phyloP scores from a whole-genome alignment of 2,888 invertebrate species.

The Acronicta alni region DNA sequence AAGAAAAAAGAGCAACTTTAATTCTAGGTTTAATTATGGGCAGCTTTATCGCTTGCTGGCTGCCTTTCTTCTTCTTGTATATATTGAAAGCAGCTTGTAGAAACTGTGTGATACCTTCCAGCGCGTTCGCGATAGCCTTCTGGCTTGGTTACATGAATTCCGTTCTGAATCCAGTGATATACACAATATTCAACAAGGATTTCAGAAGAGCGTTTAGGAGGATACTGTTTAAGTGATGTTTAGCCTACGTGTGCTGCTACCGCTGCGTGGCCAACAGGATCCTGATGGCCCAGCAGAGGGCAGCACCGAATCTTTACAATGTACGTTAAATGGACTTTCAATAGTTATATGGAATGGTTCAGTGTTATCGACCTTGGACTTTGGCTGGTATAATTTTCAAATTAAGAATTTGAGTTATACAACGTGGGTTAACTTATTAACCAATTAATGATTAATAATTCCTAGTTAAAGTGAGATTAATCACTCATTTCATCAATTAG shows the following conservation, averaged over 20 bases:
- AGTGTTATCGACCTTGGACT: slow-evolving; percentile 24
- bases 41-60: slow-evolving; percentile 99
- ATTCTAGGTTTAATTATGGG: slow-evolving; percentile 99
- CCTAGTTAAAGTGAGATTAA: slow-evolving; percentile 1
- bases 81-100: slow-evolving; percentile 95
- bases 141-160: slow-evolving; percentile 99
- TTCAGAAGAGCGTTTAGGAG: slow-evolving; percentile 98
- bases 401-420: not conserved
- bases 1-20: slow-evolving; percentile 98
- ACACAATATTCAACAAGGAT: slow-evolving; percentile 99
- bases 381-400: slow-evolving; percentile 36
- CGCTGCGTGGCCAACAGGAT: slow-evolving; percentile 91
- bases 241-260: slow-evolving; percentile 95
- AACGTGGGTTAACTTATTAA: slow-evolving; percentile 10
- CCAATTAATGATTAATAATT: slow-evolving; percentile 27
- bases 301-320: slow-evolving; percentile 90
- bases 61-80: slow-evolving; percentile 98
- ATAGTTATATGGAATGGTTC: slow-evolving; percentile 38
- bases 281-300: slow-evolving; percentile 90
- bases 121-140: slow-evolving; percentile 97
- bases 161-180: slow-evolving; percentile 98
- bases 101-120: slow-evolving; percentile 93
- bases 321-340: slow-evolving; percentile 73
- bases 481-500: slow-evolving; percentile 9
- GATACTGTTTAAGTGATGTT: slow-evolving; percentile 98